These are phyloP conservation scores for Drosophila suboccidentalis DNA, from an alignment of 2,888 invertebrate genomes.

Conservation along the genomic window DNA sequence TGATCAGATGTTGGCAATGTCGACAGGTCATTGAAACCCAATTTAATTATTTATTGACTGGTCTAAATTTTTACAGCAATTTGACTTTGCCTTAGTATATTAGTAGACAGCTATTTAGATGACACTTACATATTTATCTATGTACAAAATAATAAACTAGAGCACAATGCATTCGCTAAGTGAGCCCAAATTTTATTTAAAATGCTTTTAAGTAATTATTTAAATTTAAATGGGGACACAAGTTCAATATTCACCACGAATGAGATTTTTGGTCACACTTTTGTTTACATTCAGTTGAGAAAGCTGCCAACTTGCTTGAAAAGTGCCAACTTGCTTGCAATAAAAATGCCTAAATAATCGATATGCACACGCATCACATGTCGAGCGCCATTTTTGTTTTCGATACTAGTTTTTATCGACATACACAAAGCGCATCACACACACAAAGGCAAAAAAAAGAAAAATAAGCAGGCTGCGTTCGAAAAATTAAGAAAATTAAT, in stretches of 20 bases:
- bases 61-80: background rate
- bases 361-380: slow-evolving; percentile 56
- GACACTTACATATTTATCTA: background rate
- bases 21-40: background rate
- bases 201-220: background rate
- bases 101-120: background rate
- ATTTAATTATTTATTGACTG: background rate
- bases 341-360: slow-evolving; percentile 46
- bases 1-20: slow-evolving; percentile 15
- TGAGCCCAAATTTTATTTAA: too few species aligned
- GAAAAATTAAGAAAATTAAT: slow-evolving; percentile 54
- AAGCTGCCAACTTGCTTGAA: slow-evolving; percentile 17
- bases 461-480: slow-evolving; percentile 60
- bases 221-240: background rate
- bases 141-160: background rate
- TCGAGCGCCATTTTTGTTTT: slow-evolving; percentile 79
- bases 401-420: slow-evolving; percentile 53
- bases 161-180: background rate
- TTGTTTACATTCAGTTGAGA: slow-evolving; percentile 14
- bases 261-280: slow-evolving; percentile 29
- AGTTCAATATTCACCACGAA: background rate
- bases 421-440: slow-evolving; percentile 72
- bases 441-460: slow-evolving; percentile 59
- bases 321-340: slow-evolving; percentile 30
- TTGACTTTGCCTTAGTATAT: background rate